phyloP scores from a whole-genome alignment of 2,797 vertebrate genomes.

The Micropoecilia bifurca region DNA sequence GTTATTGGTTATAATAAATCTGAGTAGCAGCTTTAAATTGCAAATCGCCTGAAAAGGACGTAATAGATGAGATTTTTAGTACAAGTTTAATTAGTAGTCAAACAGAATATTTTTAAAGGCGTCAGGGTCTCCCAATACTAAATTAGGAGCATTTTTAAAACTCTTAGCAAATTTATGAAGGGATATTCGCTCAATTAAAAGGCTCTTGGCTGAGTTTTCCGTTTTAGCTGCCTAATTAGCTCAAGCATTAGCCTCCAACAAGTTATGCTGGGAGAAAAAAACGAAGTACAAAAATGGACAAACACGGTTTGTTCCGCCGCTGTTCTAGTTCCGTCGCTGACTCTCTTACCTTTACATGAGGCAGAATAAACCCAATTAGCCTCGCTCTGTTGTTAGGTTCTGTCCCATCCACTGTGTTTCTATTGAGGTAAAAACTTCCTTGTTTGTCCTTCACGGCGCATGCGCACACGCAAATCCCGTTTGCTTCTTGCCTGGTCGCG shows the following conservation, averaged over 20 bases:
- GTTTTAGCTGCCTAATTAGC: slow-evolving; percentile 27
- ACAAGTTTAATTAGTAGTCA: background rate
- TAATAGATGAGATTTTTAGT: background rate
- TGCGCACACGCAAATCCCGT: slow-evolving; percentile 28
- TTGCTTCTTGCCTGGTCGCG: no score
- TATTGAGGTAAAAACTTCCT: slow-evolving; percentile 52
- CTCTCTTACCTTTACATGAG: slow-evolving; percentile 41
- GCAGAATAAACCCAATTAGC: background rate
- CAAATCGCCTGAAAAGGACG: background rate
- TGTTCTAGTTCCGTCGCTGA: no score
- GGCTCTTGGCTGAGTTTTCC: background rate
- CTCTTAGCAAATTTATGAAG: background rate
- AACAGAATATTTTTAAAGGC: no score
- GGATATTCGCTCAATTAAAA: background rate
- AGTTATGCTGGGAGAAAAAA: slow-evolving; percentile 5
- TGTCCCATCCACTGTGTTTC: slow-evolving; percentile 31
- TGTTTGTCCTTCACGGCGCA: slow-evolving; percentile 50
- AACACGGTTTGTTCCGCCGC: no score
- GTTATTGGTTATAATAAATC: background rate
- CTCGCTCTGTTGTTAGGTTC: background rate
- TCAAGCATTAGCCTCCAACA: slow-evolving; percentile 41
- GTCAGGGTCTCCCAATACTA: background rate
- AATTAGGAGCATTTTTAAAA: background rate
- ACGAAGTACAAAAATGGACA: background rate
- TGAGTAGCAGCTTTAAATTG: background rate